Conservation (phyloP, 1,140 invertebrate species). For the Pygmarrhopalites habei region DNA sequence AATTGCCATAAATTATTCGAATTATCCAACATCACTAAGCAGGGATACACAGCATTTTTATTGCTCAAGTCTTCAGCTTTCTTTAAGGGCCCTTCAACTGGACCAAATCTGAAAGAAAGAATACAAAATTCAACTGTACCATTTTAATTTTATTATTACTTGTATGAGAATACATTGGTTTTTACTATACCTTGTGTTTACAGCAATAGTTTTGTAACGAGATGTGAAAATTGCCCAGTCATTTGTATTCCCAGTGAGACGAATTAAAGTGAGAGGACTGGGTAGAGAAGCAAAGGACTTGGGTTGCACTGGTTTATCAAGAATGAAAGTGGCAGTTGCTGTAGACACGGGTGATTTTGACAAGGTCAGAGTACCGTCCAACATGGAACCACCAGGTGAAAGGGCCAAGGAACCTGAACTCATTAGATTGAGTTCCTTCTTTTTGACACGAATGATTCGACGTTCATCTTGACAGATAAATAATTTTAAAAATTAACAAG, state of each 20-base stretch:
- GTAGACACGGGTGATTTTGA: no score
- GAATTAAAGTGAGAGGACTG: constrained; percentile 18
- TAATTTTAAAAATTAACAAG: no score
- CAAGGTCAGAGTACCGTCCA: no score
- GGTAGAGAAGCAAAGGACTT: constrained; percentile 33
- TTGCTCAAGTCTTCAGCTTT: constrained; percentile 25
- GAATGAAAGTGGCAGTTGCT: constrained; percentile 21
- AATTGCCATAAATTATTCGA: constrained; percentile 29
- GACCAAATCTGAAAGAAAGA: no score
- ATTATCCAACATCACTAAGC: constrained; percentile 29
- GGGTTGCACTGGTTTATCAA: constrained; percentile 34
- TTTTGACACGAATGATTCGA: constrained; percentile 36
- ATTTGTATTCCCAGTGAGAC: constrained; percentile 11
- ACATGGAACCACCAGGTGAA: no score
- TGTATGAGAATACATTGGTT: no score
- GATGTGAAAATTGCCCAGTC: constrained; percentile 25
- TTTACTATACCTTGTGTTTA: no score
- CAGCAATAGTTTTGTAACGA: constrained; percentile 26
- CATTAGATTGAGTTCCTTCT: constrained; percentile 21
- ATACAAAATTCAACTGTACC: no score
- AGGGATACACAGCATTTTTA: constrained; percentile 33
- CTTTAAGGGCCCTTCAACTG: constrained; percentile 36
- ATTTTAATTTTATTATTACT: no score
- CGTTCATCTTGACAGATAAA: no score
- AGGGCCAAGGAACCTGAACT: no score